phyloP scores from a whole-genome alignment of 2,113 vertebrate species.

The Chionis minor region DNA sequence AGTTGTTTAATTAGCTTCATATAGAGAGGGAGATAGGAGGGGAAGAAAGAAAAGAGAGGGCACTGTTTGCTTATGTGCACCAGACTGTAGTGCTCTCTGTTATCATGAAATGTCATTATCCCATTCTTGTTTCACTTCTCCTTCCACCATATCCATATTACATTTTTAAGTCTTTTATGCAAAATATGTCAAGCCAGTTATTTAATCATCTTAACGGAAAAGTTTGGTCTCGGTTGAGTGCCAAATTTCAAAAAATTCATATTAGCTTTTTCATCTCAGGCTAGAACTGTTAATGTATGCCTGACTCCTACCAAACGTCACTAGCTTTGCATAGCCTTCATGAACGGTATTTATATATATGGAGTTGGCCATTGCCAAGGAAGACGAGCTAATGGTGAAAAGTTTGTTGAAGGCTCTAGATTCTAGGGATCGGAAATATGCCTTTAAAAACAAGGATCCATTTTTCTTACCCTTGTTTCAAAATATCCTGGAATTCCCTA shows the following conservation, averaged over 20 bases:
- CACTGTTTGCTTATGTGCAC: background rate
- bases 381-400: background rate
- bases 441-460: background rate
- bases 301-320: background rate
- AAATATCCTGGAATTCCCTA: background rate
- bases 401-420: background rate
- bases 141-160: background rate
- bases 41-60: background rate
- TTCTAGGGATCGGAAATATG: background rate
- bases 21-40: background rate
- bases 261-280: background rate
- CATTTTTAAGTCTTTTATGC: slow-evolving; percentile 23
- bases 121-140: slow-evolving; percentile 61
- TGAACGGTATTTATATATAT: background rate
- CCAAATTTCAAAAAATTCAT: background rate
- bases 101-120: slow-evolving; percentile 12
- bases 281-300: background rate
- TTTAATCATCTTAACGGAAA: slow-evolving; percentile 39
- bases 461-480: background rate
- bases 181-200: background rate
- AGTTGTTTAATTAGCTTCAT: background rate
- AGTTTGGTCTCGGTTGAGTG: background rate
- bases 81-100: background rate
- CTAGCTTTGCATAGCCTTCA: background rate
- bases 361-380: background rate